These are phyloP conservation scores for Aythya fuligula DNA, from an alignment of 2,797 vertebrate species.

Conservation along the genomic window DNA sequence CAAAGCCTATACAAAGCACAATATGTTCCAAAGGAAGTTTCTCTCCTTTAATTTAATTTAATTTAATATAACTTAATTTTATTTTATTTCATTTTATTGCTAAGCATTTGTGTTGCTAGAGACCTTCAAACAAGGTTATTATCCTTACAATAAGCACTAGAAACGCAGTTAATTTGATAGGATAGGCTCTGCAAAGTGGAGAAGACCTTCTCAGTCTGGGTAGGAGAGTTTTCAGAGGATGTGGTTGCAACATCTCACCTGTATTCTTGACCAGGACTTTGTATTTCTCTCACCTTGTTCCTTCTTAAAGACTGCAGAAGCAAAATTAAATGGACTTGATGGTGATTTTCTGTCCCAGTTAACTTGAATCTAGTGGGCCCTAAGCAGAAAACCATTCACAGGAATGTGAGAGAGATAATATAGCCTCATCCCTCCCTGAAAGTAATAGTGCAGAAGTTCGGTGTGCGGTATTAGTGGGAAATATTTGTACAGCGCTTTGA, in stretches of 20 bases:
- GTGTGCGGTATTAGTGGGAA: not conserved
- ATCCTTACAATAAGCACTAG: not conserved
- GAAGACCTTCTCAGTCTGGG: not conserved
- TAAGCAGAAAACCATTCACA: not conserved
- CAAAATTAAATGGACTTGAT: not conserved
- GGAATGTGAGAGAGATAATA: not conserved
- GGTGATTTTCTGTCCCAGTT: not conserved
- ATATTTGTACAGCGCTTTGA: constrained; percentile 47
- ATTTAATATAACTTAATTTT: not conserved
- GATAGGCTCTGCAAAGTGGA: not conserved
- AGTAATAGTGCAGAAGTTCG: not conserved
- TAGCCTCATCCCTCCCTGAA: not conserved
- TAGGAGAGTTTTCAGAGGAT: not conserved
- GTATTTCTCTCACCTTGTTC: not conserved
- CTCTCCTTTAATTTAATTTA: not conserved
- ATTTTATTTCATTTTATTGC: not conserved
- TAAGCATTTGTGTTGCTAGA: not conserved
- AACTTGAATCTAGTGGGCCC: not conserved
- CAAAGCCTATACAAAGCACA: not conserved
- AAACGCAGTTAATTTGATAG: not conserved
- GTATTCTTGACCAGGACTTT: not conserved
- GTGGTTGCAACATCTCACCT: not conserved
- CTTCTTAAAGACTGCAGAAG: not conserved
- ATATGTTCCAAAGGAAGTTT: not conserved
- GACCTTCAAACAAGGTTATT: not conserved